Conservation (phyloP, 2,113 vertebrate genomes). For the Ahaetulla prasina region DNA sequence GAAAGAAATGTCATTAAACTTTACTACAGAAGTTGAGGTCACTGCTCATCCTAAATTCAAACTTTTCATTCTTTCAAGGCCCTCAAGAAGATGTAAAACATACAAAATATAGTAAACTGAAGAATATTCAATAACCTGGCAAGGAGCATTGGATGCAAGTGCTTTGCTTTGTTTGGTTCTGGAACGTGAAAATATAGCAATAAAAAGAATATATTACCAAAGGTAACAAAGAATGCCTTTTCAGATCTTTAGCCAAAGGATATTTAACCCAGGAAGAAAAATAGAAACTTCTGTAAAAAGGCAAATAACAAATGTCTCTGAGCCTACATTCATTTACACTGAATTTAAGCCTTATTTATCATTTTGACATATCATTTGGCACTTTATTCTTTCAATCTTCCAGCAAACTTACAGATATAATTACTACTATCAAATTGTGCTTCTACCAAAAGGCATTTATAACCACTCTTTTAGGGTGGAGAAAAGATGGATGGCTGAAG, state of each 20-base stretch:
- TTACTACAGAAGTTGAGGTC: slow-evolving; percentile 17
- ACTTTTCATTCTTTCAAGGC: slow-evolving; percentile 45
- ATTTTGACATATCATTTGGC: too few species aligned
- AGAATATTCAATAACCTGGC: neutral
- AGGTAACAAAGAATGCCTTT: neutral
- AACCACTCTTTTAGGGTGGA: too few species aligned
- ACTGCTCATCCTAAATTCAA: slow-evolving; percentile 46
- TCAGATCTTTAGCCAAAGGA: neutral
- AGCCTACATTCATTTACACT: too few species aligned
- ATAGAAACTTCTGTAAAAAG: neutral
- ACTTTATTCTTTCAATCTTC: too few species aligned
- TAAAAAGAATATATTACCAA: neutral
- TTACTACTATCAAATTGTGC: too few species aligned
- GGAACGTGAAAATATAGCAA: neutral
- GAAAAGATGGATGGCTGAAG: too few species aligned
- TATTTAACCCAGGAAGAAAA: neutral
- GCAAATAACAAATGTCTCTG: too few species aligned
- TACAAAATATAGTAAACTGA: slow-evolving; percentile 14
- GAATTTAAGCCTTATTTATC: too few species aligned
- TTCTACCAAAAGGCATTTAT: too few species aligned
- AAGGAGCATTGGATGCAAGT: too few species aligned
- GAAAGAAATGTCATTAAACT: too few species aligned
- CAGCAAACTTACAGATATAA: too few species aligned
- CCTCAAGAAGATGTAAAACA: slow-evolving; percentile 35
- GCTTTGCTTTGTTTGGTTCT: neutral